Evolutionary conservation across 2,888 invertebrate species (phyloP).

Genomic region (Eupithecia subumbrata): DNA sequence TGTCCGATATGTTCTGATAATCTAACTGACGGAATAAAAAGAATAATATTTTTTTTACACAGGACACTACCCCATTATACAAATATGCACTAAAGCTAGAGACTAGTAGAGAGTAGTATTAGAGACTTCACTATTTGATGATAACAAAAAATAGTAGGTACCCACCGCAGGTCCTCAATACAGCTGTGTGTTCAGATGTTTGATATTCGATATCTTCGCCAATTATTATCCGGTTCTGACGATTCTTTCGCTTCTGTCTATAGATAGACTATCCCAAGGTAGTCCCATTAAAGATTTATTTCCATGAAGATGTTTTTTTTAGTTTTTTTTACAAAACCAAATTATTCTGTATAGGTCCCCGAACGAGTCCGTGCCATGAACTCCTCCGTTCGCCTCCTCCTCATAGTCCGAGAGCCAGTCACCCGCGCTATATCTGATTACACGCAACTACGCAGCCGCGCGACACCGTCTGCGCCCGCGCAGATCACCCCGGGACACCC

Average conservation of each 20-base stretch:
- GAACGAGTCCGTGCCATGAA: conserved; percentile 97
- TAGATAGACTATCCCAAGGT: neutral
- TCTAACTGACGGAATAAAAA: no score
- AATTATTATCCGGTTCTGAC: neutral
- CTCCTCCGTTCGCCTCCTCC: conserved; percentile 93
- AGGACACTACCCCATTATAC: no score
- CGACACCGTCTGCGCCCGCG: conserved; percentile 88
- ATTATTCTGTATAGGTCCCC: conserved; percentile 86
- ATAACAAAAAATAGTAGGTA: neutral
- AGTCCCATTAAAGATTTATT: no score
- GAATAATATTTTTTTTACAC: no score
- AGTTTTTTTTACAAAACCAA: no score
- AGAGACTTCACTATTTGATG: no score
- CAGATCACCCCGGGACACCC: conserved; percentile 66
- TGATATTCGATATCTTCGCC: neutral
- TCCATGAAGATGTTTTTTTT: no score
- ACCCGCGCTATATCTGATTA: conserved; percentile 98
- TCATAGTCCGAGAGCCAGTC: conserved; percentile 98
- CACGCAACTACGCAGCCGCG: conserved; percentile 94
- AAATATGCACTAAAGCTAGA: no score
- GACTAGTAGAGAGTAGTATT: no score
- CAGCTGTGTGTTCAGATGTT: neutral
- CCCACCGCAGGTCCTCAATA: no score
- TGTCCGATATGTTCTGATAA: no score
- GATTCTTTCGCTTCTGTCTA: neutral